Base-by-base conservation (phyloP, 64 coral and sea anemone genomes). In the Orbicella faveolata region DNA sequence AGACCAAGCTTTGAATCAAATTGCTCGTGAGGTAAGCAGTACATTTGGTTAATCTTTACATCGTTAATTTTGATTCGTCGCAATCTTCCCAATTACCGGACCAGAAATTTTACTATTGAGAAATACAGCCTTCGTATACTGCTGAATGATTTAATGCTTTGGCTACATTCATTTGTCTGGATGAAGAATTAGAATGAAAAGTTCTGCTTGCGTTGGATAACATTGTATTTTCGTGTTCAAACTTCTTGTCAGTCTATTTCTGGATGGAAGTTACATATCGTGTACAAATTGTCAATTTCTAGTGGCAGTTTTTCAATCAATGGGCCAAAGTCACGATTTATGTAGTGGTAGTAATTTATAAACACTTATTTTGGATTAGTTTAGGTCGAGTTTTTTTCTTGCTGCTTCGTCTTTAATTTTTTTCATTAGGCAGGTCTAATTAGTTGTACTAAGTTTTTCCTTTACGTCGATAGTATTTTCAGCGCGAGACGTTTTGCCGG, bases 1-100 rank as follows among this genome's bases (percentile, higher is more conserved):
- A 84, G 95, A 97, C 83, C 95, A 97, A 80, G 91, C 95, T 53
- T 66, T 97, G 35, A 97, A 97, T 91, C 92, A 97, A 87, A 97
- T 97, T 89, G 95, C 95, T 23, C 89, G 90, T 34, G 95, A 97
- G 88, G 95, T 97, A 94, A 94, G 95, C 34, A 21, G 74, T n/a
- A 68, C 77, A 25, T 54, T 30, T 67, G 23, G 52, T 19, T 59
- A 83, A 63, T 61, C 75, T 92, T 23, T 87, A 30, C 57, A 63
- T 9, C 33, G 52, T 84, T n/a, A 36, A 63, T 94, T 73, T 86
- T 41, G 44, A 41, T 36, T 75, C 66, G 72, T 77, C 48, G 30
- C 20, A 34, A 20, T 66, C 30, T 61, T 54, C 7, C 34, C 52
- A 70, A 59, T 6, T 70, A 70, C 21, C 25, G 67, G 67, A 70